A percentile compares a stretch with the other conserved stretches of the same genome.
Evolutionary conservation across 2,113 vertebrate genomes (phyloP).

Genomic region (Aplodontia rufa): DNA sequence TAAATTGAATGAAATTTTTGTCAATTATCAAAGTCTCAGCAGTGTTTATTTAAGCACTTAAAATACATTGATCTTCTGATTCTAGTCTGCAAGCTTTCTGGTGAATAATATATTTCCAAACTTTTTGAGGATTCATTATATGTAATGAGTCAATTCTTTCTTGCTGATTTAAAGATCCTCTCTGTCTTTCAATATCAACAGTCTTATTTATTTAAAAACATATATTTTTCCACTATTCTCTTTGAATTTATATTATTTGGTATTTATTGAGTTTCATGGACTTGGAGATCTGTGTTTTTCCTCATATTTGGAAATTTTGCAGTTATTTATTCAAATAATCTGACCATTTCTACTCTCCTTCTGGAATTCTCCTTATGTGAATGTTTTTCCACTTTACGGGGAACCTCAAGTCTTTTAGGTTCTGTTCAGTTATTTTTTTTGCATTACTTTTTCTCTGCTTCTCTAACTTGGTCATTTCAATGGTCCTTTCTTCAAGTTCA

Average conservation of each 20-base stretch:
- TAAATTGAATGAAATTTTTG: neutral
- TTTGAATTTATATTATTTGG: neutral
- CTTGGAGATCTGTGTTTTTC: neutral
- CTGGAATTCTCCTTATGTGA: neutral
- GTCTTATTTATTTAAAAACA: neutral
- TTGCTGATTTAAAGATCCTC: neutral
- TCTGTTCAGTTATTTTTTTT: neutral
- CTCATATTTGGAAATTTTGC: neutral
- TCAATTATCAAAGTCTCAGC: neutral
- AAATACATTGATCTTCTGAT: neutral
- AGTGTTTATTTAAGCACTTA: neutral
- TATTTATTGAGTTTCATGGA: neutral
- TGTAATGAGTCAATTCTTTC: neutral
- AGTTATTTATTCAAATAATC: neutral
- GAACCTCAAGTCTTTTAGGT: neutral
- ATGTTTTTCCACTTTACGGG: neutral
- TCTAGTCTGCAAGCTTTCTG: neutral
- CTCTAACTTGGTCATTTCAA: neutral
- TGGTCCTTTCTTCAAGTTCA: neutral
- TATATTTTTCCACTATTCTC: neutral
- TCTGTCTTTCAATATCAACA: neutral
- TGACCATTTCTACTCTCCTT: neutral
- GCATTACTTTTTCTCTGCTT: neutral
- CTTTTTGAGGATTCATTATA: neutral
- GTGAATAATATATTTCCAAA: neutral